Base-by-base conservation (phyloP, 2,113 vertebrate genomes). In the Plotosus lineatus region DNA sequence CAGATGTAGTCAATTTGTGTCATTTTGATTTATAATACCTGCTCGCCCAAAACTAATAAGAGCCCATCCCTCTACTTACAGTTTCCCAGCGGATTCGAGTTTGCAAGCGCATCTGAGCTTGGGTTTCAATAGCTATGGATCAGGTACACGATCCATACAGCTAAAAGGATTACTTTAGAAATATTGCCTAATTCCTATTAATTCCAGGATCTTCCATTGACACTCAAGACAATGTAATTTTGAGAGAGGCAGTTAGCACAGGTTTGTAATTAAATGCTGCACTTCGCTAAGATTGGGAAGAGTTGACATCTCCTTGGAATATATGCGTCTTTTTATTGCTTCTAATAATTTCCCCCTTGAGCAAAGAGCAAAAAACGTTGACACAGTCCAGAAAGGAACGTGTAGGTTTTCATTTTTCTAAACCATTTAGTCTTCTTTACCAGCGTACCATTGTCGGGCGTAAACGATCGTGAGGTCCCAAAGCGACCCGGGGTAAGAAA, bases 11-110 rank as follows among this genome's bases (percentile, higher is more conserved):
- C 85, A 80, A 87, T 90, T 88, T 61, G 80, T 76, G 78, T 77
- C 82, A 86, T 44, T 55, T 79, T 90, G 90, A 92, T 93, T 92
- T 90, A 92, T 83, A 87, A 86, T 73, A 78, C 63, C 83, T 84
- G 65, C 82, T 77, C 77, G 73, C 68, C 53, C 80, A 90, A 90
- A 92, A 89, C 87, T 56, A 90, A 92, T 79, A 86, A 58, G 72
- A 85, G 83, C 89, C 86, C 82, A 81, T 79, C 82, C 85, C 86
- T 86, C 78, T 75, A 68, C 81, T 88, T 85, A 75, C 84, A 88
- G 65, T 56, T 42, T 90, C 89, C 85, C 86, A 87, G 81, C 89
- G 80, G 72, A 83, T 80, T 83, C 38, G 77, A 82, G 21, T 53
- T 66, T 53, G 12, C 66, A 50, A 78, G 80, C 73, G 74, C 68